Percentiles rank a stretch among this genome's conserved stretches.
phyloP scores from a whole-genome alignment of 2,888 invertebrate species.

The Apotomis capreana region DNA sequence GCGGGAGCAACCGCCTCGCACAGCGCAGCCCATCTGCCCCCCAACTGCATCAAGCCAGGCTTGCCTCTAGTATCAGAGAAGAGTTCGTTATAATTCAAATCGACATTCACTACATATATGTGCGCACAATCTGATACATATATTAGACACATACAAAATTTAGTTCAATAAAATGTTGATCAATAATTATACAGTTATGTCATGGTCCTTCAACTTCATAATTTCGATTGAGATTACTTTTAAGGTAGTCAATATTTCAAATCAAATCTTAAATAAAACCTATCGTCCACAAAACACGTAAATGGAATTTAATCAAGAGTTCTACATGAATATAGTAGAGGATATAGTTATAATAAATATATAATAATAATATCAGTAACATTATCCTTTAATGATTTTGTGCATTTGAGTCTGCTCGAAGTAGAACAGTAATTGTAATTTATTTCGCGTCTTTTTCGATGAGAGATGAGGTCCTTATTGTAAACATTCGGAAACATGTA shows the following conservation, averaged over 20 bases:
- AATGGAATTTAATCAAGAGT: slow-evolving; percentile 36
- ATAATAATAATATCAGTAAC: slow-evolving; percentile 46
- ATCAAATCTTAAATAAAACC: slow-evolving; percentile 38
- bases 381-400: slow-evolving; percentile 66
- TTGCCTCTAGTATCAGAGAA: slow-evolving; percentile 38
- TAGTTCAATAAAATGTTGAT: slow-evolving; percentile 79
- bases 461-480: slow-evolving; percentile 35
- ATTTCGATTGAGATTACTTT: slow-evolving; percentile 62
- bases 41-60: slow-evolving; percentile 39
- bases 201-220: slow-evolving; percentile 73
- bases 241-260: slow-evolving; percentile 43
- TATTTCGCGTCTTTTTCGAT: slow-evolving; percentile 45
- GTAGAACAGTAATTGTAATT: slow-evolving; percentile 51
- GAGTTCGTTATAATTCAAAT: slow-evolving; percentile 36
- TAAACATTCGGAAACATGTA: slow-evolving; percentile 38
- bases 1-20: neutral
- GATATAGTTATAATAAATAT: slow-evolving; percentile 35
- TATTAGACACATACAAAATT: slow-evolving; percentile 66
- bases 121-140: slow-evolving; percentile 60
- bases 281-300: slow-evolving; percentile 41
- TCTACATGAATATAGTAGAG: slow-evolving; percentile 25
- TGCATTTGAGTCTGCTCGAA: slow-evolving; percentile 67
- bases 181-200: slow-evolving; percentile 69
- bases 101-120: slow-evolving; percentile 48
- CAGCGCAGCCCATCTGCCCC: slow-evolving; percentile 43